Evolutionary conservation across 2,888 invertebrate species (phyloP), one percentile per base, ranked within the genome.

Genomic region (Zonitis immaculata): DNA sequence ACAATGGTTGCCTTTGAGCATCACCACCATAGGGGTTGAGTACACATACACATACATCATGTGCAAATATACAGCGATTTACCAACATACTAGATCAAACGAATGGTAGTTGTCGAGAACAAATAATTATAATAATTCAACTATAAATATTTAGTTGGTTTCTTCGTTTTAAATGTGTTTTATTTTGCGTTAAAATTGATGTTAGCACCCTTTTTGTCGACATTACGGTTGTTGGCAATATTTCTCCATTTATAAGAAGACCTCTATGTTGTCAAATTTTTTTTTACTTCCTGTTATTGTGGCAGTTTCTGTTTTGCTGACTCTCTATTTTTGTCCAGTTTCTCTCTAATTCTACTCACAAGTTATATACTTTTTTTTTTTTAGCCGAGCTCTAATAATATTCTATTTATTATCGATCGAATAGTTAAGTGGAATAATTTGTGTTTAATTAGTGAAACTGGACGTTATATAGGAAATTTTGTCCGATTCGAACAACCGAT

Each of bases 41-140:
- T 63, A 59, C 60, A 64, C 63, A 63, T 60, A 63, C 63, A 62
- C 62, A 59, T 54, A 56, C 60, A 61, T 59, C 64, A 64, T 58
- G 55, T 54, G 60, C 56, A 35, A 35, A 35, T 35, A 35, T 56
- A 61, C 57, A 52, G 57, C 57, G 25, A 47, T 51, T 57, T 56
- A 57, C 54, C 51, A 27, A 28, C 44, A 44, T n/a, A 2, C 27
- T 16, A 44, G 44, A 27, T 44, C 43, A 16, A n/a, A 30, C n/a
- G n/a, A n/a, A n/a, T n/a, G n/a, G n/a, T n/a, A n/a, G n/a, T n/a
- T n/a, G n/a, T n/a, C n/a, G n/a, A n/a, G n/a, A n/a, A n/a, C n/a
- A n/a, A n/a, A n/a, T n/a, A n/a, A n/a, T n/a, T n/a, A n/a, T n/a
- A n/a, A n/a, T n/a, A n/a, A n/a, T n/a, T n/a, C n/a, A n/a, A n/a